phyloP scores from a whole-genome alignment of 2,113 vertebrate genomes.

The Hirundichthys speculiger region DNA sequence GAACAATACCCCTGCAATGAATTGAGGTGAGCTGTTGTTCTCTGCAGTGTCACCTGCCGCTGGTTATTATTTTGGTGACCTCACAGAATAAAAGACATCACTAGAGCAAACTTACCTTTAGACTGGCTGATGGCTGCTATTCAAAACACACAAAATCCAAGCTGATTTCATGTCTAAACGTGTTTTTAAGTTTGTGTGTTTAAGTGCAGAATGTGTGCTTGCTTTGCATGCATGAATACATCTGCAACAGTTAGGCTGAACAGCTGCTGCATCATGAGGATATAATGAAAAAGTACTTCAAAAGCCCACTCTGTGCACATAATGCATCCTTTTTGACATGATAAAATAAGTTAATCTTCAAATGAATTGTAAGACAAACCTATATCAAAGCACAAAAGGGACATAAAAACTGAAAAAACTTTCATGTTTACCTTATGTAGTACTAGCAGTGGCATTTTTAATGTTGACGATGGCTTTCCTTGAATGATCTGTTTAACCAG shows the following conservation, averaged over 20 bases:
- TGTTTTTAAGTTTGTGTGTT: constrained; percentile 58
- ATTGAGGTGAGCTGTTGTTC: constrained; percentile 40
- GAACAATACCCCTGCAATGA: constrained; percentile 8
- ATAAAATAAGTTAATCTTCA: constrained; percentile 35
- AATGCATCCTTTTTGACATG: constrained; percentile 42
- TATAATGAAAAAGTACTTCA: constrained; percentile 67
- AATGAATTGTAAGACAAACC: constrained; percentile 40
- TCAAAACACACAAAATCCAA: constrained; percentile 58
- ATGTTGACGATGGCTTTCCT: constrained; percentile 94
- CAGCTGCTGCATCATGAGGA: constrained; percentile 67
- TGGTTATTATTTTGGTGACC: constrained; percentile 53
- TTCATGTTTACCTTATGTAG: constrained; percentile 93
- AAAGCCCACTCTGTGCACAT: constrained; percentile 46
- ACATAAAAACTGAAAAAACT: constrained; percentile 45
- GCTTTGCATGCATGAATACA: constrained; percentile 76
- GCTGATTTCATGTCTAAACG: constrained; percentile 67
- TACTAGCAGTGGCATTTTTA: constrained; percentile 86
- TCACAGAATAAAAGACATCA: constrained; percentile 41
- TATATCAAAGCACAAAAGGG: constrained; percentile 31
- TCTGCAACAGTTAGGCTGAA: constrained; percentile 70
- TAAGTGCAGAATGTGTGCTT: constrained; percentile 61
- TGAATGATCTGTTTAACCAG: constrained; percentile 99
- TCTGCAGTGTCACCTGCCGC: constrained; percentile 61
- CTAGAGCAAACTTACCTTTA: constrained; percentile 44
- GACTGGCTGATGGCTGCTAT: constrained; percentile 45